phyloP scores from a whole-genome alignment of 1,140 invertebrate genomes.

The Glomeris maerens region DNA sequence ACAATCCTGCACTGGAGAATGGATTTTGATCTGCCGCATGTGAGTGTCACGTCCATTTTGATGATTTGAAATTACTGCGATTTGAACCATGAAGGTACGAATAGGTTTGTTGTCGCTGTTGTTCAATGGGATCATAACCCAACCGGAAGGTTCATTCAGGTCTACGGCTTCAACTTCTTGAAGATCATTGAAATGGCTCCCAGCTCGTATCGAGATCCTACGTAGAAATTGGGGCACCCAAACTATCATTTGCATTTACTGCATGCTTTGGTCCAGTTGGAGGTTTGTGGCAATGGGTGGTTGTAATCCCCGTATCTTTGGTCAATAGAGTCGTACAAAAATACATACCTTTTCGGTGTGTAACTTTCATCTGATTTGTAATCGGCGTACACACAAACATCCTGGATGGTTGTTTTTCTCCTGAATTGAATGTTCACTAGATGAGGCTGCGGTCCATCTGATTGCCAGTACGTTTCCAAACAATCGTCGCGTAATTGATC shows the following conservation, averaged over 20 bases:
- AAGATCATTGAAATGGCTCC: slow-evolving; percentile 95
- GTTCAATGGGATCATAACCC: slow-evolving; percentile 85
- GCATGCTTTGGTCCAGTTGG: background rate
- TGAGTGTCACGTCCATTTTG: slow-evolving; percentile 97
- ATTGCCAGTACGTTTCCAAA: slow-evolving; percentile 98
- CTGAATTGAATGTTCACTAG: slow-evolving; percentile 96
- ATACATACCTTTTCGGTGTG: slow-evolving; percentile 66
- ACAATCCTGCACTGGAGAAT: slow-evolving; percentile 72
- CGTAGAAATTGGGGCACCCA: slow-evolving; percentile 4
- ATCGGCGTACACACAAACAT: slow-evolving; percentile 94
- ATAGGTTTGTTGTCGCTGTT: slow-evolving; percentile 75
- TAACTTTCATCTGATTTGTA: slow-evolving; percentile 98
- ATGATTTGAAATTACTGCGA: slow-evolving; percentile 94
- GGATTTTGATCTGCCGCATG: slow-evolving; percentile 90
- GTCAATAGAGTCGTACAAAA: slow-evolving; percentile 1
- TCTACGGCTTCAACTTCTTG: slow-evolving; percentile 92
- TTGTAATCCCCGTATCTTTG: background rate
- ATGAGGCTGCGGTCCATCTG: slow-evolving; percentile 94
- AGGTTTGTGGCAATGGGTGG: background rate
- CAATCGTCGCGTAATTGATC: slow-evolving; percentile 89
- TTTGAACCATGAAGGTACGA: slow-evolving; percentile 90
- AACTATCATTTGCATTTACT: background rate
- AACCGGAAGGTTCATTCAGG: slow-evolving; percentile 84
- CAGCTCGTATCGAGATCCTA: slow-evolving; percentile 83
- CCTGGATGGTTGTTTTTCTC: slow-evolving; percentile 83